Conservation (phyloP, 2,113 vertebrate species). For the Callopanchax toddi region DNA sequence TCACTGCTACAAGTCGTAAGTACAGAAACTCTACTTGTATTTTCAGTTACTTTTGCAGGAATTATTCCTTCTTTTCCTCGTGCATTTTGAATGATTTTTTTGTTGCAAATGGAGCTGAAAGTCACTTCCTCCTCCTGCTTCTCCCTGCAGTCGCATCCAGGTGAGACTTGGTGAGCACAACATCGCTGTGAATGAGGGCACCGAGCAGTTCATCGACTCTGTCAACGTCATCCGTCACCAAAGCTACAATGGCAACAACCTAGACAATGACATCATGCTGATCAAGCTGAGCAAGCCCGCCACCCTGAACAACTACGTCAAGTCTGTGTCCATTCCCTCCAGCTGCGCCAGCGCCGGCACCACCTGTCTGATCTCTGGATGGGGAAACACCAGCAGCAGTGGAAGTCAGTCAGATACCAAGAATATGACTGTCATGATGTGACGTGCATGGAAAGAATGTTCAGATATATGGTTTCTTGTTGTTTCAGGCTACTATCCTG, state of each 20-base stretch:
- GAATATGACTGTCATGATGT: neutral
- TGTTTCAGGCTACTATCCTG: slow-evolving; percentile 77
- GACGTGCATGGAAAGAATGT: neutral
- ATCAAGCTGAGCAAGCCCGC: slow-evolving; percentile 79
- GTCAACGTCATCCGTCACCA: slow-evolving; percentile 75
- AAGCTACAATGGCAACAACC: slow-evolving; percentile 65
- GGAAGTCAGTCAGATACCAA: slow-evolving; percentile 70
- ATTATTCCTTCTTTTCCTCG: neutral
- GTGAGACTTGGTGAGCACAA: slow-evolving; percentile 84
- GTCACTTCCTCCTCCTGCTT: neutral
- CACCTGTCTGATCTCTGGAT: slow-evolving; percentile 87
- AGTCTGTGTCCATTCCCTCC: slow-evolving; percentile 76
- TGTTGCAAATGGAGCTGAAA: slow-evolving; percentile 63
- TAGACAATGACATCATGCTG: slow-evolving; percentile 90
- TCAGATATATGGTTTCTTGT: neutral
- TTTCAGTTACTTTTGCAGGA: slow-evolving; percentile 53
- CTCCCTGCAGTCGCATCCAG: slow-evolving; percentile 64
- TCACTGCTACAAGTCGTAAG: slow-evolving; percentile 86
- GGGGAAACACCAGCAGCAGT: slow-evolving; percentile 84
- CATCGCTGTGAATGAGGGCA: slow-evolving; percentile 74
- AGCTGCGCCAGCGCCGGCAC: slow-evolving; percentile 78
- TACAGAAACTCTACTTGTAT: slow-evolving; percentile 5
- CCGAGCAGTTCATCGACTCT: slow-evolving; percentile 78
- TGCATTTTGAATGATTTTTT: neutral
- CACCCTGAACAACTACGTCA: slow-evolving; percentile 74